Conservation (phyloP, 64 coral and sea anemone genomes). For the Trachythela sp. region DNA sequence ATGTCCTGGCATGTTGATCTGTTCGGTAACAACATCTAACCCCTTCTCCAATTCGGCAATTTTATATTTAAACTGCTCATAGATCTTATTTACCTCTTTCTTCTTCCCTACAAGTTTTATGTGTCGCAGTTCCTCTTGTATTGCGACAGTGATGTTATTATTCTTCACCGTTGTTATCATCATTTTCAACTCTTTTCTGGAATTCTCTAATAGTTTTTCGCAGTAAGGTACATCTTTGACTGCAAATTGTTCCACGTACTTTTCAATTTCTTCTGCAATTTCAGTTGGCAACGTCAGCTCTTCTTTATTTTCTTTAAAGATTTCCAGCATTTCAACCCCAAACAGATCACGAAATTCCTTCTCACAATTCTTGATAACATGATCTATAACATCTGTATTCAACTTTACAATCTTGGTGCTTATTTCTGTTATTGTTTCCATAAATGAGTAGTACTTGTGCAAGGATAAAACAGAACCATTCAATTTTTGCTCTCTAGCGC, state of each 20-base stretch:
- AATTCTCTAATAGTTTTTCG: background rate
- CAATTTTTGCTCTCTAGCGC: constrained; percentile 26
- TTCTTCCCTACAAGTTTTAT: background rate
- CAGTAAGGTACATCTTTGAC: background rate
- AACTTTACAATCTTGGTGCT: background rate
- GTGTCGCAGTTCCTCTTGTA: background rate
- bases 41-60: background rate
- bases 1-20: background rate
- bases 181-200: background rate
- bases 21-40: background rate
- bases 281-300: background rate
- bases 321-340: background rate
- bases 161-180: background rate
- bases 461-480: constrained; percentile 35
- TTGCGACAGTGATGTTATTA: background rate
- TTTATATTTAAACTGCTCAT: background rate
- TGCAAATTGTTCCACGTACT: background rate
- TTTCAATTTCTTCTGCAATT: background rate
- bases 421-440: background rate
- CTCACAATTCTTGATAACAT: background rate
- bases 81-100: background rate
- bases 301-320: background rate
- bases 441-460: constrained; percentile 24
- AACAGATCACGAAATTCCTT: background rate
- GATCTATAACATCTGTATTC: background rate